A percentile compares a stretch with the other conserved stretches of the same genome.
Evolutionary conservation across 1,140 invertebrate species (phyloP).

Genomic region (Gonioctena quinquepunctata): DNA sequence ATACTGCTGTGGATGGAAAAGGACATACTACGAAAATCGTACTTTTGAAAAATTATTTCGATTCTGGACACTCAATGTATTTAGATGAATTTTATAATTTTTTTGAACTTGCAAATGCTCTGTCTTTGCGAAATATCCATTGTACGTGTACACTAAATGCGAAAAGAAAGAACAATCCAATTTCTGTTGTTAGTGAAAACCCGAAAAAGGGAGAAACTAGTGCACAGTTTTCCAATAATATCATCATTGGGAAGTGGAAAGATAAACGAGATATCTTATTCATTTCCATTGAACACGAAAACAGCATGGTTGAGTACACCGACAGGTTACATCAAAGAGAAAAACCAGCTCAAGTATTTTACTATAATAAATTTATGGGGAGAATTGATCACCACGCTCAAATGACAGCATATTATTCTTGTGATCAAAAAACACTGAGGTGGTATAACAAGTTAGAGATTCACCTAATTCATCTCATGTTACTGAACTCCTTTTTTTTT

Average conservation of each 20-base stretch:
- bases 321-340: slow-evolving; percentile 42
- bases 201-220: slow-evolving; percentile 40
- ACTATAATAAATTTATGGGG: slow-evolving; percentile 48
- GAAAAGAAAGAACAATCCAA: slow-evolving; percentile 11
- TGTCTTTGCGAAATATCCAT: slow-evolving; percentile 37
- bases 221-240: slow-evolving; percentile 31
- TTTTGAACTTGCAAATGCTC: slow-evolving; percentile 45
- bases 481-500: slow-evolving; percentile 13
- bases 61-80: slow-evolving; percentile 50
- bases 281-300: slow-evolving; percentile 42
- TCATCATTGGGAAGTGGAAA: slow-evolving; percentile 48
- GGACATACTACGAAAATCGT: slow-evolving; percentile 18
- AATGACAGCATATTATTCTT: slow-evolving; percentile 48
- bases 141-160: background rate
- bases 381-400: slow-evolving; percentile 49
- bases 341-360: slow-evolving; percentile 23
- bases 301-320: slow-evolving; percentile 32
- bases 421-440: slow-evolving; percentile 43
- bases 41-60: slow-evolving; percentile 34
- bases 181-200: slow-evolving; percentile 25
- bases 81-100: slow-evolving; percentile 56
- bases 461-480: slow-evolving; percentile 23
- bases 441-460: slow-evolving; percentile 47
- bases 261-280: slow-evolving; percentile 48
- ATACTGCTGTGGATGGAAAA: slow-evolving; percentile 11